phyloP scores from a whole-genome alignment of 1,140 invertebrate species.

The Elymnias hypermnestra region DNA sequence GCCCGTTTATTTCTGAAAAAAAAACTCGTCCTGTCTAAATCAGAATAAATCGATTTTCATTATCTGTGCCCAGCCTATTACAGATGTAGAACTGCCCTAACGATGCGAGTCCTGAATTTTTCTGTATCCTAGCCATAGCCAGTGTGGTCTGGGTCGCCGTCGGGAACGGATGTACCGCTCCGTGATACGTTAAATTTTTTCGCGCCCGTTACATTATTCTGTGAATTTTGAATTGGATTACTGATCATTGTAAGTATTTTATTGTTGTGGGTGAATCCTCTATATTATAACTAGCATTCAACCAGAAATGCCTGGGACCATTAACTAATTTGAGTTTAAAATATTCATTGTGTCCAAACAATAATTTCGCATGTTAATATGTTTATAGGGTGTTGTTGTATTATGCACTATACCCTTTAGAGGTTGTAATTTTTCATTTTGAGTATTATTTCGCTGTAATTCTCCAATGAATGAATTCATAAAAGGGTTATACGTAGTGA shows the following conservation, averaged over 20 bases:
- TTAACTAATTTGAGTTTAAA: background rate
- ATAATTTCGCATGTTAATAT: constrained; percentile 1
- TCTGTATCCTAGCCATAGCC: background rate
- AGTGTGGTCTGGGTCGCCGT: background rate
- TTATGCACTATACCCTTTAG: background rate
- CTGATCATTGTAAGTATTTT: background rate
- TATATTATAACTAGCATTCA: background rate
- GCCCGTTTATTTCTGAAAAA: too few relatives aligned
- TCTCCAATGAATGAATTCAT: too few relatives aligned
- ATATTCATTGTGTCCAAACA: background rate
- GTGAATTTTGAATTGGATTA: background rate
- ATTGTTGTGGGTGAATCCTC: background rate
- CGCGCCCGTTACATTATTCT: background rate
- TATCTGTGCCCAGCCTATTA: too few relatives aligned
- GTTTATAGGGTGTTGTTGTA: too few relatives aligned
- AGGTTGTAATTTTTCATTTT: background rate
- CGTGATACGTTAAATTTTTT: background rate
- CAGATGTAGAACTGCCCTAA: background rate
- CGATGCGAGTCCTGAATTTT: background rate
- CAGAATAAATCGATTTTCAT: too few relatives aligned
- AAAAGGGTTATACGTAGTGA: too few relatives aligned
- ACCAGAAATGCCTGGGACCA: background rate
- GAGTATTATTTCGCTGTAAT: too few relatives aligned
- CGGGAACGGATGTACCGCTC: background rate
- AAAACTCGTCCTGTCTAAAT: too few relatives aligned